Evolutionary conservation across 2,113 vertebrate genomes (phyloP).

Genomic region (Globicephala melas): DNA sequence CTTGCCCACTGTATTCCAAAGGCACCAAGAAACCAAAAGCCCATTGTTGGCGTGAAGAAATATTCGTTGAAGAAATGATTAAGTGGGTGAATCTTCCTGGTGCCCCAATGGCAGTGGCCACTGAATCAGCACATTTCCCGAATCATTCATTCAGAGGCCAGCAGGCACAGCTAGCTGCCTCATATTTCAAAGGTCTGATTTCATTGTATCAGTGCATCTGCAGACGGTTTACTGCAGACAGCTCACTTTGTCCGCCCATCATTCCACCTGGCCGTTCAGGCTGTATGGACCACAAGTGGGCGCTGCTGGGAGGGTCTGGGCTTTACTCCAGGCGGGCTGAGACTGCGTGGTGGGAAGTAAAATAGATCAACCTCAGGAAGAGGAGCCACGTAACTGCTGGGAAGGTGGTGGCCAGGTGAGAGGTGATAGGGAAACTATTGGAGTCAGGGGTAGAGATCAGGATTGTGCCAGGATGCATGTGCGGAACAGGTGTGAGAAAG

Average conservation of each 20-base stretch:
- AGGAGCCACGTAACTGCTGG: too few relatives aligned
- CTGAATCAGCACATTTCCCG: not conserved
- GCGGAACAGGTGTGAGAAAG: not conserved
- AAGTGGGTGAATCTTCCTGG: not conserved
- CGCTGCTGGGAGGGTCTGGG: not conserved
- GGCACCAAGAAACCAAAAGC: not conserved
- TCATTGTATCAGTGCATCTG: not conserved
- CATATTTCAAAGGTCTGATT: not conserved
- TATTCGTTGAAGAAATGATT: not conserved
- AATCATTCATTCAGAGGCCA: not conserved
- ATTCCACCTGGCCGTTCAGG: not conserved
- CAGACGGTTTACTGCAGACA: not conserved
- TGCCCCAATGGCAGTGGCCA: not conserved
- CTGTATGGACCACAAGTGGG: too few relatives aligned
- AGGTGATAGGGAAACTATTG: not conserved
- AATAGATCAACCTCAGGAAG: not conserved
- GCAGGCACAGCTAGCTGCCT: not conserved
- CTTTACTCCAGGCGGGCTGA: not conserved
- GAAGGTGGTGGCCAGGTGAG: not conserved
- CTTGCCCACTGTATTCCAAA: not conserved
- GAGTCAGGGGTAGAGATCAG: not conserved
- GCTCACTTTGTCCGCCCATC: not conserved
- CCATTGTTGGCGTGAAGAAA: not conserved
- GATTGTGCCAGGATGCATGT: fast-evolving
- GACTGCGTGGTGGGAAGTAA: not conserved